Conservation (phyloP, 1,140 invertebrate species). For the Ostrea edulis region DNA sequence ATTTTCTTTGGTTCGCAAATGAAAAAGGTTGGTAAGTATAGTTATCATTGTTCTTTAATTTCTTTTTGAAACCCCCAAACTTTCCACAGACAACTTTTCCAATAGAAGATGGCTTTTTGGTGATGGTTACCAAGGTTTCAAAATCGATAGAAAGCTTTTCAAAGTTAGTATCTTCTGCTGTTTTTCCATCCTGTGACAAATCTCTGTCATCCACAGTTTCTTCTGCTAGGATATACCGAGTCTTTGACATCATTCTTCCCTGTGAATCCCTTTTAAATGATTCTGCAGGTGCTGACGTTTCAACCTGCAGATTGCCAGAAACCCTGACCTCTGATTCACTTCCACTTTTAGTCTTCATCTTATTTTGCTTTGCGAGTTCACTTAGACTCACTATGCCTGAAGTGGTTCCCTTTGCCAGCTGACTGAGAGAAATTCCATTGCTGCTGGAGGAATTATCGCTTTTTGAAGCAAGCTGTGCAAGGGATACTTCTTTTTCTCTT, state of each 20-base stretch:
- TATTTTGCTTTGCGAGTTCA: conserved; percentile 33
- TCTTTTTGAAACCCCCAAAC: not conserved
- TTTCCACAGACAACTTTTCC: conserved; percentile 46
- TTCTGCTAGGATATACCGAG: not conserved
- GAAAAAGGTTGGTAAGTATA: conserved; percentile 51
- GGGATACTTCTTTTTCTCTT: not conserved
- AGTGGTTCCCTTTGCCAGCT: not conserved
- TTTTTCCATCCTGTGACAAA: not conserved
- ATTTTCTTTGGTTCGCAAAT: conserved; percentile 60
- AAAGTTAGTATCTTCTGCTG: not conserved
- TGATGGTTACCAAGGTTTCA: not conserved
- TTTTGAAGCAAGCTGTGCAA: conserved; percentile 18
- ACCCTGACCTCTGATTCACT: not conserved
- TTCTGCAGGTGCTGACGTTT: not conserved
- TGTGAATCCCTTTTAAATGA: not conserved
- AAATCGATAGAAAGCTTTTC: conserved; percentile 8
- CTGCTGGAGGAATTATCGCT: not conserved
- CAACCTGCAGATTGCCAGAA: not conserved
- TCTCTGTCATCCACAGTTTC: not conserved
- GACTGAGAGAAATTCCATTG: not conserved
- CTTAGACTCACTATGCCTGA: not conserved
- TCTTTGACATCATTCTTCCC: not conserved
- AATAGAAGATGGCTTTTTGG: conserved; percentile 22
- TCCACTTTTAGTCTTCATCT: not conserved
- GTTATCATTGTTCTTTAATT: conserved; percentile 4